phyloP scores from a whole-genome alignment of 2,113 vertebrate genomes.

The Regulus satrapa region DNA sequence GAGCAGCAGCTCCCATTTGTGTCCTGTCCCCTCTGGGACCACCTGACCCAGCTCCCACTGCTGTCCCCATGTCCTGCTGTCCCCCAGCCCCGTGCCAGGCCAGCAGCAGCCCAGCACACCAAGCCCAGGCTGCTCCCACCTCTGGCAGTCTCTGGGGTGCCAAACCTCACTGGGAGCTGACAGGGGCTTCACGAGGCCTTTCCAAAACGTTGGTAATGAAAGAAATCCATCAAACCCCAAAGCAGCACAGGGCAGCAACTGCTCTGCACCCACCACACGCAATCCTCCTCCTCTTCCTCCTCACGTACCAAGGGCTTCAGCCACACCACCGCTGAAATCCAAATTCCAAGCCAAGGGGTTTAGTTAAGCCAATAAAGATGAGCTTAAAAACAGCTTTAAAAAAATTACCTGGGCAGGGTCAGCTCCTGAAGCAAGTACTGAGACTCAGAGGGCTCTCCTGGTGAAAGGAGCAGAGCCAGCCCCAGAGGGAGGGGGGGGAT shows the following conservation, averaged over 20 bases:
- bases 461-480: not conserved
- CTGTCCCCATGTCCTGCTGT: not conserved
- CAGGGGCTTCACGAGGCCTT: not conserved
- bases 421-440: not conserved
- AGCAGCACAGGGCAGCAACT: not conserved
- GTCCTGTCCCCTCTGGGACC: not conserved
- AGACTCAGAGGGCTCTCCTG: not conserved
- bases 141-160: accelerated
- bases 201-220: accelerated
- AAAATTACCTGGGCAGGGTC: not conserved
- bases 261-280: not conserved
- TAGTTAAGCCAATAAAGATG: not conserved
- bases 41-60: not conserved
- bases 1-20: not conserved
- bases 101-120: not conserved
- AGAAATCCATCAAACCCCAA: not conserved
- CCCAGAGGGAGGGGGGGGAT: not conserved
- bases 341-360: not conserved
- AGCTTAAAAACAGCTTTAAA: not conserved
- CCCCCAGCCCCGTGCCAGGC: not conserved
- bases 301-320: accelerated
- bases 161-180: not conserved
- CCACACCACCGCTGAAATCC: not conserved
- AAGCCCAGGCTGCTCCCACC: not conserved
- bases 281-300: not conserved